Evolutionary conservation across 1,140 invertebrate species (phyloP).

Genomic region (Rhyzopertha dominica): DNA sequence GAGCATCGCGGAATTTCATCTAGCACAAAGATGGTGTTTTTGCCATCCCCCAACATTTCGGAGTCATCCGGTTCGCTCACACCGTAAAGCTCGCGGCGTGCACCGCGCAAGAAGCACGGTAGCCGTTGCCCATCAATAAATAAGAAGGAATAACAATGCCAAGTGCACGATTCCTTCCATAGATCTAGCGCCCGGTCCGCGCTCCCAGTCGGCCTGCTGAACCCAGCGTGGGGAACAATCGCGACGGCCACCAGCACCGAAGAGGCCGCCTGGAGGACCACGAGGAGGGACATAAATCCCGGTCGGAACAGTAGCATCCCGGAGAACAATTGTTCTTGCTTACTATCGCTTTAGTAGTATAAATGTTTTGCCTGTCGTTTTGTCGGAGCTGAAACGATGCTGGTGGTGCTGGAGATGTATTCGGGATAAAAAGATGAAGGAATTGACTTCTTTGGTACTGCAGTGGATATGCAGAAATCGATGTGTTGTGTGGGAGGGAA

Average conservation of each 20-base stretch:
- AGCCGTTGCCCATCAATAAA: constrained; percentile 42
- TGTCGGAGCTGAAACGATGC: too few relatives aligned
- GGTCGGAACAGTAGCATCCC: constrained; percentile 35
- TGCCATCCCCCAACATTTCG: too few relatives aligned
- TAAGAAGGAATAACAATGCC: constrained; percentile 40
- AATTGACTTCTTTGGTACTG: too few relatives aligned
- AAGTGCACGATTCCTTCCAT: constrained; percentile 34
- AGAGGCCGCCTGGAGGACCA: constrained; percentile 16
- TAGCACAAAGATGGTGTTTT: too few relatives aligned
- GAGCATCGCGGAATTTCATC: too few relatives aligned
- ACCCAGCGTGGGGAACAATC: constrained; percentile 24
- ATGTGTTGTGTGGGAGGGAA: too few relatives aligned
- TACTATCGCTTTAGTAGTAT: constrained; percentile 39
- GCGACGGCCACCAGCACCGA: constrained; percentile 8
- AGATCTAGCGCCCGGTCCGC: constrained; percentile 27
- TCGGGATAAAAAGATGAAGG: too few relatives aligned
- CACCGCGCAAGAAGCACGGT: too few relatives aligned
- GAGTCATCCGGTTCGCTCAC: too few relatives aligned
- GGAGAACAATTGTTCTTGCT: constrained; percentile 42
- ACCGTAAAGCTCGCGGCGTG: constrained; percentile 15
- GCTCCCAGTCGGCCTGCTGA: constrained; percentile 19
- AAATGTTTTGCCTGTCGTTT: constrained; percentile 33
- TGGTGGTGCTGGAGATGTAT: too few relatives aligned
- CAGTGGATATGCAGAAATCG: too few relatives aligned
- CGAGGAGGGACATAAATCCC: constrained; percentile 38